phyloP scores from a whole-genome alignment of 2,888 invertebrate species.

The Eudemis profundana region DNA sequence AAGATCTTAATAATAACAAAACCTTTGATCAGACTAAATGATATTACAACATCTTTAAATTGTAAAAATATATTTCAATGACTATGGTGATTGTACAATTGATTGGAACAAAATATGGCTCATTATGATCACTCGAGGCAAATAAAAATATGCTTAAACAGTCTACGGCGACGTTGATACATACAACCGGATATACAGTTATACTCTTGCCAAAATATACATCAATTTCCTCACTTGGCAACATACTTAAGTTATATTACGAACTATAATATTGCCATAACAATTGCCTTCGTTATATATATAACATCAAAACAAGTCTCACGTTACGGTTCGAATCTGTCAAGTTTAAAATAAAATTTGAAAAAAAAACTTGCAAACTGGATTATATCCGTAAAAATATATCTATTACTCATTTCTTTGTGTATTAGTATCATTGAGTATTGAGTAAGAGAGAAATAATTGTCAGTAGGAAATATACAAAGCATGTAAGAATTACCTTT shows the following conservation, averaged over 20 bases:
- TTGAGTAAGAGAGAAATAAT: slow-evolving; percentile 46
- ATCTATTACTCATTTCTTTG: slow-evolving; percentile 20
- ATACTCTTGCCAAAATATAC: slow-evolving; percentile 38
- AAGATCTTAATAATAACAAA: slow-evolving; percentile 44
- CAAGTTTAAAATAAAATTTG: slow-evolving; percentile 32
- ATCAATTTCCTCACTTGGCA: slow-evolving; percentile 22
- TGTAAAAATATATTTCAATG: slow-evolving; percentile 64
- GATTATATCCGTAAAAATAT: slow-evolving; percentile 39
- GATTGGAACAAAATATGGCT: slow-evolving; percentile 78
- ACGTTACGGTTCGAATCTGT: slow-evolving; percentile 14
- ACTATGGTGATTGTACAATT: slow-evolving; percentile 66
- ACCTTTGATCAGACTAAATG: slow-evolving; percentile 41
- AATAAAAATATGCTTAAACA: slow-evolving; percentile 53
- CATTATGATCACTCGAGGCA: slow-evolving; percentile 64
- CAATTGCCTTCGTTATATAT: slow-evolving; percentile 36
- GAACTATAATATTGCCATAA: slow-evolving; percentile 41
- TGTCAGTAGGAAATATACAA: slow-evolving; percentile 24
- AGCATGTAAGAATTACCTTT: neutral
- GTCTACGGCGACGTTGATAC: slow-evolving; percentile 27
- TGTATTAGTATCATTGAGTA: slow-evolving; percentile 60
- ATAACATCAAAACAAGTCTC: slow-evolving; percentile 30
- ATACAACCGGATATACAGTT: slow-evolving; percentile 33
- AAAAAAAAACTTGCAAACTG: slow-evolving; percentile 26
- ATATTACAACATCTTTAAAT: slow-evolving; percentile 45
- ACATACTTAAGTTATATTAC: slow-evolving; percentile 30